These are phyloP conservation scores for Machimus rusticus DNA, from an alignment of 2,888 invertebrate species.

Conservation along the genomic window DNA sequence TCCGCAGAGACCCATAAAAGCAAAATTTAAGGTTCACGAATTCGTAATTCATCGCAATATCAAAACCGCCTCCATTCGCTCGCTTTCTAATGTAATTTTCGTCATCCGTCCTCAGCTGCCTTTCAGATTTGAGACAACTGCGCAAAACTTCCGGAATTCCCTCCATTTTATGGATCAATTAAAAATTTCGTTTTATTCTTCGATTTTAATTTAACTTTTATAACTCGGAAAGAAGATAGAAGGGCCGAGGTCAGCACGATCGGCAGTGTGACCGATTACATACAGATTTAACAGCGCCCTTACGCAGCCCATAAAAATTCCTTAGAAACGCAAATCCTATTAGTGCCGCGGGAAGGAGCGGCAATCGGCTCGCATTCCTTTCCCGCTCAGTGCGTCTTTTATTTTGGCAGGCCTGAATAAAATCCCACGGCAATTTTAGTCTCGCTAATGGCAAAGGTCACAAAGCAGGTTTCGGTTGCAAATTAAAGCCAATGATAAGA, in stretches of 20 bases:
- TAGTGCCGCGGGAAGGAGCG: not conserved
- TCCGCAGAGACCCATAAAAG: not conserved
- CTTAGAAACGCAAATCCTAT: not conserved
- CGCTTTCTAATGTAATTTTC: not conserved
- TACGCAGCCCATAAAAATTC: slow-evolving; percentile 4
- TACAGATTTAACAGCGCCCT: not conserved
- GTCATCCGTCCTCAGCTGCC: not conserved
- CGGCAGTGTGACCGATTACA: not conserved
- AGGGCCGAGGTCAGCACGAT: not conserved
- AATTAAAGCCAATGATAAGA: not conserved
- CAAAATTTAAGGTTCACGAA: not conserved
- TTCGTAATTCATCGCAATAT: not conserved
- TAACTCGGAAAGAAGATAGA: not conserved
- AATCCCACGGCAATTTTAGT: not conserved
- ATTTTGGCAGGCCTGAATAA: not conserved
- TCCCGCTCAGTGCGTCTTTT: not conserved
- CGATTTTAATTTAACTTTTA: slow-evolving; percentile 22
- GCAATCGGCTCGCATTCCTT: not conserved
- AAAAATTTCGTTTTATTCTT: slow-evolving; percentile 18
- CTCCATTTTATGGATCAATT: slow-evolving; percentile 10
- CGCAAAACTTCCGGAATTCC: not conserved
- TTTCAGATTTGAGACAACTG: not conserved
- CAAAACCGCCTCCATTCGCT: not conserved
- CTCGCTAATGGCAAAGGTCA: not conserved
- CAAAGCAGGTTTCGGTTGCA: not conserved